Conservation (phyloP, 2,113 vertebrate genomes). For the Xenopus laevis region DNA sequence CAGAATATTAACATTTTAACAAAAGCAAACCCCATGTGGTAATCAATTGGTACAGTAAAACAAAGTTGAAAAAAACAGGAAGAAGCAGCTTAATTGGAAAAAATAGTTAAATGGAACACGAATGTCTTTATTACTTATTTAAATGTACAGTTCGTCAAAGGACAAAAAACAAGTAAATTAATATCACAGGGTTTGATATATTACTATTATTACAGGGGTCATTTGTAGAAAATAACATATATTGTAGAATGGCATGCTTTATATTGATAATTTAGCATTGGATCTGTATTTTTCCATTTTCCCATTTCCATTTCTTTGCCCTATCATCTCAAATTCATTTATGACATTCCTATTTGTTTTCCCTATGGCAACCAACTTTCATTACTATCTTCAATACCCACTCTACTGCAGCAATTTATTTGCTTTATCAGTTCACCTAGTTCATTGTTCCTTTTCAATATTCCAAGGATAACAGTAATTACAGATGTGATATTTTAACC, state of each 20-base stretch:
- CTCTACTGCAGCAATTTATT: too few relatives aligned
- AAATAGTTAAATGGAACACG: background rate
- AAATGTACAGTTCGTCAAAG: background rate
- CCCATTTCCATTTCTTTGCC: too few relatives aligned
- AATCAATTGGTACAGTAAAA: background rate
- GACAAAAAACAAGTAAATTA: background rate
- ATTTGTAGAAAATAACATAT: background rate
- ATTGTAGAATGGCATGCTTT: background rate
- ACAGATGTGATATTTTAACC: too few relatives aligned
- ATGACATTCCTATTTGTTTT: too few relatives aligned
- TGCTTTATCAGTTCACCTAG: too few relatives aligned
- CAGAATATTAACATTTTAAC: background rate
- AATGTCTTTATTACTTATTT: background rate
- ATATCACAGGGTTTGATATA: background rate
- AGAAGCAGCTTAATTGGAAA: background rate
- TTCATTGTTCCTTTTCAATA: too few relatives aligned
- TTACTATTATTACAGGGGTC: background rate
- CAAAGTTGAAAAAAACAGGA: background rate
- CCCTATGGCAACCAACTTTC: too few relatives aligned
- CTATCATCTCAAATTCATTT: too few relatives aligned
- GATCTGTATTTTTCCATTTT: background rate
- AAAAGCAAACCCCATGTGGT: background rate
- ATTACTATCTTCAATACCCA: too few relatives aligned
- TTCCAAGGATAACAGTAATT: too few relatives aligned
- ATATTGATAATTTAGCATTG: background rate